phyloP scores from a whole-genome alignment of 2,888 invertebrate species.

The Fissipunctia ypsillon region DNA sequence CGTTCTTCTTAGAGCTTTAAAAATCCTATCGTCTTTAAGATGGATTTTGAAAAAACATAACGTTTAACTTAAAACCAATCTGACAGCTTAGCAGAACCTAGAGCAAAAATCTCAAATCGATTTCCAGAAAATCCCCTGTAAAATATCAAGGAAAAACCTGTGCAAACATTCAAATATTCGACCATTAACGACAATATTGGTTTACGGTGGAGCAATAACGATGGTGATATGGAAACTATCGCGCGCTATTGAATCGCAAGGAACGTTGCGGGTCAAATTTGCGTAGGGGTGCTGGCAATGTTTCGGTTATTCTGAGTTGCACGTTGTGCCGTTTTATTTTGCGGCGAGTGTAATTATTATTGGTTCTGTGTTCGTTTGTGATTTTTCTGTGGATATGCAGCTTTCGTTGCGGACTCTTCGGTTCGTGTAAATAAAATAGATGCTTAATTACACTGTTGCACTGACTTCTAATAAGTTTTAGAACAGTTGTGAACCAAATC shows the following conservation, averaged over 20 bases:
- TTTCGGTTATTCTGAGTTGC: slow-evolving; percentile 59
- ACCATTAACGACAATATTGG: slow-evolving; percentile 80
- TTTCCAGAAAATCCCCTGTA: slow-evolving; percentile 57
- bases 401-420: slow-evolving; percentile 4
- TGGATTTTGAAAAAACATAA: neutral
- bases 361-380: neutral
- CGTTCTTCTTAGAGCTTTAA: neutral
- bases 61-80: slow-evolving; percentile 11
- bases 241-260: slow-evolving; percentile 74
- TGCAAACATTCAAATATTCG: slow-evolving; percentile 79
- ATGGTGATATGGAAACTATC: slow-evolving; percentile 78
- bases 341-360: slow-evolving; percentile 35
- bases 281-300: slow-evolving; percentile 65
- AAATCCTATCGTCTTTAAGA: neutral
- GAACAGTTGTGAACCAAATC: too few species aligned
- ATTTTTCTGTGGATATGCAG: slow-evolving; percentile 10
- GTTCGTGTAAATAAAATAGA: neutral
- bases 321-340: slow-evolving; percentile 42
- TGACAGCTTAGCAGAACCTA: neutral
- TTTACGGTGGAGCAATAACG: slow-evolving; percentile 77
- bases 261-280: slow-evolving; percentile 62
- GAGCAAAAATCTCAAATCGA: slow-evolving; percentile 25
- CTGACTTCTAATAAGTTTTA: neutral
- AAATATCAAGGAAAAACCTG: slow-evolving; percentile 71
- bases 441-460: neutral